Base-by-base conservation (phyloP, 53 echinoderm and acorn worm genomes). In the Luidia sarsii region DNA sequence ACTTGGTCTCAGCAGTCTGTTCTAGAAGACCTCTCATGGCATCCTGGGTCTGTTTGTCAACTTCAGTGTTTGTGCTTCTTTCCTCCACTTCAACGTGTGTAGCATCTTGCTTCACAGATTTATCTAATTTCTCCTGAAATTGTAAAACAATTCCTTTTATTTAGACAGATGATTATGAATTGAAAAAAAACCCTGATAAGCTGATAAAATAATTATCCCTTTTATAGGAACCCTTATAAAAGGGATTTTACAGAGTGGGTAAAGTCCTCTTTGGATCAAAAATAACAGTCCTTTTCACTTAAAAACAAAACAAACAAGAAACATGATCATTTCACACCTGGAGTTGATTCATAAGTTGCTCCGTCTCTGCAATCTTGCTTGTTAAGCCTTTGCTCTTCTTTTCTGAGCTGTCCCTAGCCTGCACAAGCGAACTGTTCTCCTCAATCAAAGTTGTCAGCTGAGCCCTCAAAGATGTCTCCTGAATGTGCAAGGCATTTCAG, bases 341-440 rank as follows among this genome's bases (percentile, higher is more conserved):
- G 2, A 84, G 63, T 22, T 48, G 41, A 68, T 38, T 54, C 18
- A 85, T 32, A 20, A 24, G 48, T 7, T 60, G 33, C 68, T n/a
- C 57, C 36, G 70, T 45, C 3, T 68, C 70, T 4, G 4, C 57
- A 22, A 79, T 68, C 33, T 75, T 84, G 61, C 62, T 50, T 9
- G 84, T 67, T 69, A 74, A 84, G 61, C 59, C 56, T 13, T 31
- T 61, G 70, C 80, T 89, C 33, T 79, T 13, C 45, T 68, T 70
- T 14, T 84, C 80, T 8, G 85, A 50, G 30, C 27, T 79, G 19
- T 66, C 36, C 28, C 27, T 35, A n/a, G 79, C 68, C 57, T 80
- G 22, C 24, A 39, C 16, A n/a, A 89, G 64, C 18, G 32, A 23
- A 24, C 51, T 38, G 37, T 55, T 39, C 3, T 84, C 79, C 0